A percentile compares a stretch with the other conserved stretches of the same genome.
Evolutionary conservation across 1,140 invertebrate species (phyloP).

Genomic region (Pinna nobilis): DNA sequence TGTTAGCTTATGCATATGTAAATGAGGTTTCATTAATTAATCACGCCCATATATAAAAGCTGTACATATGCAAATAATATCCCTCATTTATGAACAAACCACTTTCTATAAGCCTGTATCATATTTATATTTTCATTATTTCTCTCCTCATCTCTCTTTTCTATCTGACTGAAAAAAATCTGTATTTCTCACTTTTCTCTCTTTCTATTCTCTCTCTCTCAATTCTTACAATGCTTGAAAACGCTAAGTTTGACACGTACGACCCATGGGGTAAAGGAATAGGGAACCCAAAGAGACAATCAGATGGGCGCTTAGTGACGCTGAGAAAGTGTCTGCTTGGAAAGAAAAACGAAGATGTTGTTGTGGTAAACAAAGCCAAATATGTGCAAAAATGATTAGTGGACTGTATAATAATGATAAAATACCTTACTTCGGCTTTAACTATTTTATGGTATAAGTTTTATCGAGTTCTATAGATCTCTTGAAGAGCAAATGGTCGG

Average conservation of each 20-base stretch:
- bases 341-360: no score
- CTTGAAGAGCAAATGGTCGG: not conserved
- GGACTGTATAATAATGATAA: no score
- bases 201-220: constrained; percentile 26
- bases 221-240: constrained; percentile 12
- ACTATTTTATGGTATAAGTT: no score
- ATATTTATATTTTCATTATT: not conserved
- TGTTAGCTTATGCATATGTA: no score
- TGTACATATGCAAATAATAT: no score
- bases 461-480: not conserved
- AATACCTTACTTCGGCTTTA: no score
- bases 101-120: not conserved
- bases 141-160: constrained; percentile 9
- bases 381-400: no score
- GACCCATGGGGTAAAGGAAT: constrained; percentile 56
- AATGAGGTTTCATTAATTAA: no score
- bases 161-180: no score
- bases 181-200: constrained; percentile 10
- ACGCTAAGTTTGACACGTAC: constrained; percentile 37
- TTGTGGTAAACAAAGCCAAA: no score
- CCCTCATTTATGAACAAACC: not conserved
- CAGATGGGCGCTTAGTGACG: constrained; percentile 22
- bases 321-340: constrained; percentile 9
- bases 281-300: constrained; percentile 38
- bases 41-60: no score